Conservation (phyloP, 2,113 vertebrate genomes). For the Bufo gargarizans region DNA sequence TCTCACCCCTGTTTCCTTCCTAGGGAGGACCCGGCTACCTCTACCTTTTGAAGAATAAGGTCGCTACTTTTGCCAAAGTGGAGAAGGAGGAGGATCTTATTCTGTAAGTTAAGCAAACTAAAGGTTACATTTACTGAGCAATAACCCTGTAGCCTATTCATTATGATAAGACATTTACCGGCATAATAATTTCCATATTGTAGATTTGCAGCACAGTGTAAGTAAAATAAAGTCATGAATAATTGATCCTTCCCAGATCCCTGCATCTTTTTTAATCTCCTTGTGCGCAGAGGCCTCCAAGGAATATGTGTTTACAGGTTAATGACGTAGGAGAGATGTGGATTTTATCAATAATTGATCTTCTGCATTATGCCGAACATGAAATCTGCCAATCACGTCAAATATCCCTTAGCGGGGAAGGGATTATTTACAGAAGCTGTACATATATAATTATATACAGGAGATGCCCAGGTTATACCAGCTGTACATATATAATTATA, state of each 20-base stretch:
- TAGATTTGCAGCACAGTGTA: background rate
- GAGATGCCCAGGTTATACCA: background rate
- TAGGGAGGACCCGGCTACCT: conserved; percentile 95
- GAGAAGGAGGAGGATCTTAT: conserved; percentile 98
- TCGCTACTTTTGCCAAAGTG: conserved; percentile 97
- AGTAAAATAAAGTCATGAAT: background rate
- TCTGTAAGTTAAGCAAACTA: conserved; percentile 79
- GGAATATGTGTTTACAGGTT: background rate
- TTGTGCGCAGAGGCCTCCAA: background rate
- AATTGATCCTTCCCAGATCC: background rate
- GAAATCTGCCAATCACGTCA: background rate
- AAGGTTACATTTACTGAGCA: background rate
- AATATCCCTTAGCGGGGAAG: background rate
- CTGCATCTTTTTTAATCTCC: background rate
- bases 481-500: background rate
- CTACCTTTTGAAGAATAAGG: conserved; percentile 96
- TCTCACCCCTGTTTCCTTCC: conserved; percentile 22
- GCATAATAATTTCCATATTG: background rate
- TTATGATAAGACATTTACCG: background rate
- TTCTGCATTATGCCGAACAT: background rate
- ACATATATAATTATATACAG: background rate
- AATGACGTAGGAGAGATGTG: background rate
- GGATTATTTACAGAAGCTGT: background rate
- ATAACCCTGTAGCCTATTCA: background rate
- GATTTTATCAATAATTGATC: background rate